These are phyloP conservation scores for Scaptomyza flava DNA, from an alignment of 2,888 invertebrate species.

Conservation along the genomic window DNA sequence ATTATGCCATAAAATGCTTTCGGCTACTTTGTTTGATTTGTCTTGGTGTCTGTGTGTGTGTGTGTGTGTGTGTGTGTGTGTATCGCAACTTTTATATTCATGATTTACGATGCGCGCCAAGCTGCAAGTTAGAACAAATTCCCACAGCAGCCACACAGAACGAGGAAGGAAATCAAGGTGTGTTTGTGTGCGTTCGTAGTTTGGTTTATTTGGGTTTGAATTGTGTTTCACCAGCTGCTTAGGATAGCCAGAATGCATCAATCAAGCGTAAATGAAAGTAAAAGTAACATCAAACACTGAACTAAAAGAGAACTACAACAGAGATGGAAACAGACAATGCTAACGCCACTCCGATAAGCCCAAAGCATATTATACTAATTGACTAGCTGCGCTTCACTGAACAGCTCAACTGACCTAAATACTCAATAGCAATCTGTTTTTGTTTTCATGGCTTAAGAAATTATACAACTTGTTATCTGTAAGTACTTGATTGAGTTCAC, in stretches of 20 bases:
- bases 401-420: conserved; percentile 16
- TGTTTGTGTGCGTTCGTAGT: conserved; percentile 1
- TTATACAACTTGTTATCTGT: neutral
- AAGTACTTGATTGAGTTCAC: neutral
- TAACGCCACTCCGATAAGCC: conserved; percentile 44
- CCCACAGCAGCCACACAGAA: conserved; percentile 52
- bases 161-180: conserved; percentile 57
- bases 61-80: conserved; percentile 1
- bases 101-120: conserved; percentile 65
- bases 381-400: conserved; percentile 26
- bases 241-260: conserved; percentile 52
- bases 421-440: neutral
- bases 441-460: neutral
- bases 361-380: conserved; percentile 61
- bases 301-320: neutral
- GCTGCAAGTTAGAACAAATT: conserved; percentile 35
- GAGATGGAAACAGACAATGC: conserved; percentile 25
- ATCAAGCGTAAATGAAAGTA: conserved; percentile 59
- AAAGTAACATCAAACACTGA: conserved; percentile 45
- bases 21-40: conserved; percentile 37
- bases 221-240: conserved; percentile 11
- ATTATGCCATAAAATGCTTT: conserved; percentile 63
- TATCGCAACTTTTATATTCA: conserved; percentile 60
- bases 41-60: neutral
- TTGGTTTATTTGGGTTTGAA: neutral